A percentile compares a stretch with the other conserved stretches of the same genome.
Conservation (phyloP, 2,113 vertebrate genomes). For the Acanthisitta chloris region DNA sequence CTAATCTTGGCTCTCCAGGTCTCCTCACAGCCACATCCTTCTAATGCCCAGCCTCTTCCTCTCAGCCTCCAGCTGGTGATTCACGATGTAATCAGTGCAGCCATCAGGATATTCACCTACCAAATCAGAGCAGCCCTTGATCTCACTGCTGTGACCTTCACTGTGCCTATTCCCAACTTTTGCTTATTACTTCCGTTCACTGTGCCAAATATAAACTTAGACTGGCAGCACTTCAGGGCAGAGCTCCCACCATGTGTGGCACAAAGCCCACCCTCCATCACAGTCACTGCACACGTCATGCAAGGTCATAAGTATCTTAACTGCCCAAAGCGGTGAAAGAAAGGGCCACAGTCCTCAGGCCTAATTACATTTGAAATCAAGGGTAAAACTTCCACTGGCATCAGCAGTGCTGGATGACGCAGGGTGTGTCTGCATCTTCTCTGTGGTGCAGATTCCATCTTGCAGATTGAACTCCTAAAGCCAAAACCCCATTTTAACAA, state of each 20-base stretch:
- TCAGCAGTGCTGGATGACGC: background rate
- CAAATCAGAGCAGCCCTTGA: background rate
- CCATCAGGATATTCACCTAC: background rate
- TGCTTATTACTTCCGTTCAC: background rate
- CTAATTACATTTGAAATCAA: background rate
- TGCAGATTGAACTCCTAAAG: background rate
- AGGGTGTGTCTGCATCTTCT: background rate
- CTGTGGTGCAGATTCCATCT: background rate
- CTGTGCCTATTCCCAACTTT: background rate
- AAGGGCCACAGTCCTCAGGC: background rate
- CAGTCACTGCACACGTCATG: background rate
- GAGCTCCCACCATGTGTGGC: accelerated
- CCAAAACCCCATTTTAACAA: background rate
- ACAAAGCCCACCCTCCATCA: accelerated
- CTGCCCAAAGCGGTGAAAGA: background rate
- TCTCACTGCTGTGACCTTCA: background rate
- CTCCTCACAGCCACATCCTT: conserved; percentile 1
- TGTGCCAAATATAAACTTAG: background rate
- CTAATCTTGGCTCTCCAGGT: background rate
- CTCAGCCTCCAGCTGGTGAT: background rate
- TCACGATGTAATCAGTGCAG: background rate
- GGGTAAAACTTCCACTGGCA: background rate
- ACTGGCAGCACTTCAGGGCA: background rate
- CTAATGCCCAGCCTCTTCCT: background rate
- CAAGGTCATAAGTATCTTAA: background rate